phyloP scores from a whole-genome alignment of 2,113 vertebrate genomes.

The Ia io region DNA sequence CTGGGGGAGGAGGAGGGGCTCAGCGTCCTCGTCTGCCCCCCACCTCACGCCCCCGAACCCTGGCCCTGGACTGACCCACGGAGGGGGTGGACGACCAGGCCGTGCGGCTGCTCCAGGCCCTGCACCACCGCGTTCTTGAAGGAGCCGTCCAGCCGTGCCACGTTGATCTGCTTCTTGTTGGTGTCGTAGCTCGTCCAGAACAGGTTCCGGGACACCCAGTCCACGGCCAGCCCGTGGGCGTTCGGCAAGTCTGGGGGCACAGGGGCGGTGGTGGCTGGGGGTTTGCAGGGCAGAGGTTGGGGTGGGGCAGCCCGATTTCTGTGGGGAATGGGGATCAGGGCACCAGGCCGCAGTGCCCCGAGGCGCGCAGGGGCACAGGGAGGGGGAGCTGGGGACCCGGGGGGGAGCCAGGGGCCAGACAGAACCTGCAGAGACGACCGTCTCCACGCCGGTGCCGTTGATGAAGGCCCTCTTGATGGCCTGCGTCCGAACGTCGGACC shows the following conservation, averaged over 20 bases:
- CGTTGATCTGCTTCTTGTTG: slow-evolving; percentile 98
- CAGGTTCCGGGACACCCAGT: slow-evolving; percentile 98
- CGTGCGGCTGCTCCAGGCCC: slow-evolving; percentile 94
- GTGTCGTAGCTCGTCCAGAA: slow-evolving; percentile 98
- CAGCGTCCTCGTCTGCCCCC: neutral
- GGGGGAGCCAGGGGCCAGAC: accelerated
- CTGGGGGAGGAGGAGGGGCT: slow-evolving; percentile 70
- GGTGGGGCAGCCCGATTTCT: accelerated
- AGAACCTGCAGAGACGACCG: slow-evolving; percentile 88
- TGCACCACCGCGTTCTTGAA: slow-evolving; percentile 98
- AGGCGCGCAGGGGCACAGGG: neutral
- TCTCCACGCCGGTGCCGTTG: slow-evolving; percentile 97
- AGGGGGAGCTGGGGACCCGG: neutral
- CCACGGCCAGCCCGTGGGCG: slow-evolving; percentile 94
- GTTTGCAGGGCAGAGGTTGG: accelerated
- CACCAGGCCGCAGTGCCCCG: neutral
- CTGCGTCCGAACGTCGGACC: slow-evolving; percentile 97
- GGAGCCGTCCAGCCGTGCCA: slow-evolving; percentile 95
- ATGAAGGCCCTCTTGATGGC: slow-evolving; percentile 98
- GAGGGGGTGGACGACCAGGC: slow-evolving; percentile 93
- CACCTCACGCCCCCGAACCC: accelerated
- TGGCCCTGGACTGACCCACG: slow-evolving; percentile 83
- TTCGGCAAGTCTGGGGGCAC: slow-evolving; percentile 91
- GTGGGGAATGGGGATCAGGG: neutral
- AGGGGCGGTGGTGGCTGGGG: accelerated